Evolutionary conservation across 2,113 vertebrate species (phyloP).

Genomic region (Lynx canadensis): DNA sequence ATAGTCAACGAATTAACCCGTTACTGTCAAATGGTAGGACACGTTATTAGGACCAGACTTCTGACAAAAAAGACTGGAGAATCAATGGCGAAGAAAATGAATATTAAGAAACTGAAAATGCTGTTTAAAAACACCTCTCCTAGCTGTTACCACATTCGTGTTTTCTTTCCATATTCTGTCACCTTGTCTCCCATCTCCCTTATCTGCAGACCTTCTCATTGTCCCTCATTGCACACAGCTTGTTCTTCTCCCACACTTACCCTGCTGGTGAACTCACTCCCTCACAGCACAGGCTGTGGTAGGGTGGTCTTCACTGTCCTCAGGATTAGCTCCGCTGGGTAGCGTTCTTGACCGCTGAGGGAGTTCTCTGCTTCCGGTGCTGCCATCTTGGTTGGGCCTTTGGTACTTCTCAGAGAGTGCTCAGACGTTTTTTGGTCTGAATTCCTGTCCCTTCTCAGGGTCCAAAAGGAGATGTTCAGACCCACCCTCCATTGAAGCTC

Average conservation of each 20-base stretch:
- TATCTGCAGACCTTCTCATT: neutral
- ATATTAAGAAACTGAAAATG: neutral
- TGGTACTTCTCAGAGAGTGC: neutral
- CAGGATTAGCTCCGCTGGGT: neutral
- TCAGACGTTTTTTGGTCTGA: neutral
- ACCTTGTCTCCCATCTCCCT: neutral
- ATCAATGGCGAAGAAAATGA: neutral
- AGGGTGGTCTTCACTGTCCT: neutral
- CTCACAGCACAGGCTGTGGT: neutral
- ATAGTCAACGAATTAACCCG: neutral
- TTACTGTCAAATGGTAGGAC: neutral
- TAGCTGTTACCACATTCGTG: fast-evolving
- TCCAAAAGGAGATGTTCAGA: neutral
- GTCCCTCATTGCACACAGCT: too few species aligned
- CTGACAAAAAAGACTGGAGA: neutral
- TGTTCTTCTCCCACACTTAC: neutral
- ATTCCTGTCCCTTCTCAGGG: neutral
- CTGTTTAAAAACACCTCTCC: neutral
- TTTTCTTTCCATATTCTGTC: neutral
- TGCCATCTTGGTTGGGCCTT: neutral
- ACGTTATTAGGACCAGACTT: neutral
- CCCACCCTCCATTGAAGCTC: neutral
- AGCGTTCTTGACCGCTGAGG: neutral
- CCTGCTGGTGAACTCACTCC: too few species aligned
- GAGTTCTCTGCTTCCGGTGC: neutral